Percentiles rank a stretch among this genome's conserved stretches.
Evolutionary conservation across 2,113 vertebrate species (phyloP).

Genomic region (Nematolebias whitei): DNA sequence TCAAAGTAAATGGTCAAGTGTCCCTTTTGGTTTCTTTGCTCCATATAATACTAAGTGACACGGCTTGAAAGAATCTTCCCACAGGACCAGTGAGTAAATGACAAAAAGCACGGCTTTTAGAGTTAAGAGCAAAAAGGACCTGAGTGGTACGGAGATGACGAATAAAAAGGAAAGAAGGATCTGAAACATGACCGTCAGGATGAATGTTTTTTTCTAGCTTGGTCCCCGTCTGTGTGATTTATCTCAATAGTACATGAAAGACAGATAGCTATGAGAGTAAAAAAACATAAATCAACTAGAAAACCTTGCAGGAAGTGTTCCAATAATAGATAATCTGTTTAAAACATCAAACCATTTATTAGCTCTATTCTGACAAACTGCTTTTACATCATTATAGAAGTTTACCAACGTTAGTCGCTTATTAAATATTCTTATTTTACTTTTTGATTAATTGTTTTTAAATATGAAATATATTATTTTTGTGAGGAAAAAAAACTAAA

Average conservation of each 20-base stretch:
- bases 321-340: no score
- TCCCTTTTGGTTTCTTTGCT: conserved; percentile 19
- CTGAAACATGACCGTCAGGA: conserved; percentile 15
- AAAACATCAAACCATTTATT: no score
- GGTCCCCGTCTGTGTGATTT: conserved; percentile 16
- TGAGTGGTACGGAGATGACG: neutral
- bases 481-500: no score
- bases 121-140: conserved; percentile 36
- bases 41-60: conserved; percentile 41
- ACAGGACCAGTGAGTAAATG: conserved; percentile 35
- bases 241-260: conserved; percentile 2
- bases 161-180: neutral
- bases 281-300: neutral
- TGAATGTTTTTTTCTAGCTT: conserved; percentile 18
- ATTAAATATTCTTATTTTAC: no score
- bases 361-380: no score
- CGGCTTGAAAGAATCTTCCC: conserved; percentile 35
- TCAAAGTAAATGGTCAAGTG: conserved; percentile 2
- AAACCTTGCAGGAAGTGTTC: no score
- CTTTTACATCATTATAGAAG: no score
- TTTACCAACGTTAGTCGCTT: no score
- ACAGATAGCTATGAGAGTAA: conserved; percentile 3
- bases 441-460: no score
- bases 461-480: no score
- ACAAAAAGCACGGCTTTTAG: conserved; percentile 15